A percentile compares a stretch with the other conserved stretches of the same genome.
phyloP scores from a whole-genome alignment of 2,888 invertebrate species.

The Fragum fragum region DNA sequence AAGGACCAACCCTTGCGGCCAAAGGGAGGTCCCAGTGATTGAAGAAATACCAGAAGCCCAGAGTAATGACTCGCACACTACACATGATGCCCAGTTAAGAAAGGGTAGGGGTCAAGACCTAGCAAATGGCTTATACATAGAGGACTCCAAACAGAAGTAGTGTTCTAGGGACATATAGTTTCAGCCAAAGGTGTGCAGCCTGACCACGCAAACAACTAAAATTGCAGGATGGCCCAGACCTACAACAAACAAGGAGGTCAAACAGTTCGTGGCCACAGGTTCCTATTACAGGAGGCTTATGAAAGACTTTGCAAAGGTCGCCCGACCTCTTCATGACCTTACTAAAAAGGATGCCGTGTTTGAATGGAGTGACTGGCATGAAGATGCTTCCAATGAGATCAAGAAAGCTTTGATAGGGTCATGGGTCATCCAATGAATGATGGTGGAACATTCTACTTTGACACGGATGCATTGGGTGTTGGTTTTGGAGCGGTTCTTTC shows the following conservation, averaged over 20 bases:
- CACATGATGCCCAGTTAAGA: too few species aligned
- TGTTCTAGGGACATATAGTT: slow-evolving; percentile 33
- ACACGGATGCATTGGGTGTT: too few species aligned
- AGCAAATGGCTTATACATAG: slow-evolving; percentile 1
- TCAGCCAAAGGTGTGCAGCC: slow-evolving; percentile 30
- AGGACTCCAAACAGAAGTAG: slow-evolving; percentile 26
- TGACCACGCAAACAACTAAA: slow-evolving; percentile 14
- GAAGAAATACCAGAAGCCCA: too few species aligned
- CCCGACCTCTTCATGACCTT: slow-evolving; percentile 2
- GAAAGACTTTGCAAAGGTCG: slow-evolving; percentile 15
- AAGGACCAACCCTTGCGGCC: not conserved
- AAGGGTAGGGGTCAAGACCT: too few species aligned
- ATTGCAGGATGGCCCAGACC: slow-evolving; percentile 18
- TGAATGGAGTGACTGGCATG: too few species aligned
- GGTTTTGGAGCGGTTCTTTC: too few species aligned
- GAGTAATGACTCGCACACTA: not conserved
- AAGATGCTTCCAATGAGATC: too few species aligned
- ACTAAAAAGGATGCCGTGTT: not conserved
- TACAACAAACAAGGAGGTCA: not conserved
- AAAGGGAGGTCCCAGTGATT: too few species aligned
- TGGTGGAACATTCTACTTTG: too few species aligned
- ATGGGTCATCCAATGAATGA: too few species aligned
- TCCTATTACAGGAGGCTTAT: slow-evolving; percentile 26
- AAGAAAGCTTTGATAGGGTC: too few species aligned
- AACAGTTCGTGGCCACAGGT: slow-evolving; percentile 41